Conservation (phyloP, 2,888 invertebrate species). For the Crepidodera aurea region DNA sequence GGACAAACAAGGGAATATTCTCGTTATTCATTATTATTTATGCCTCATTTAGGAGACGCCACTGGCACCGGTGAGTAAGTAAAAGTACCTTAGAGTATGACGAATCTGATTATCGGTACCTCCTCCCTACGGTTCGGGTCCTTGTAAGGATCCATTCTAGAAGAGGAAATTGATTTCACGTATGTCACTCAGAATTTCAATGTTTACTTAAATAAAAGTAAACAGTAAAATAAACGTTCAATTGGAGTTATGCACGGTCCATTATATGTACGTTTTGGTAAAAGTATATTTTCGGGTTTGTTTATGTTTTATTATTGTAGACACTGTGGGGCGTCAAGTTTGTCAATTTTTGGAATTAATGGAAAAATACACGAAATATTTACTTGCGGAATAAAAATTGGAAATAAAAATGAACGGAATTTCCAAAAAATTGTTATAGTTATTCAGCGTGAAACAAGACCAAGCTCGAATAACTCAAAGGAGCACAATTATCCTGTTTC, state of each 20-base stretch:
- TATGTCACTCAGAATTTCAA: slow-evolving; percentile 36
- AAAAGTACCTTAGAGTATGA: slow-evolving; percentile 27
- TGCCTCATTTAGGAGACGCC: background rate
- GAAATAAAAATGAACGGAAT: too few species aligned
- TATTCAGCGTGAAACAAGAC: too few species aligned
- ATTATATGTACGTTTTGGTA: slow-evolving; percentile 5
- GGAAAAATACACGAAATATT: background rate
- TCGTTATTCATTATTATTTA: too few species aligned
- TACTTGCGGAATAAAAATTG: too few species aligned
- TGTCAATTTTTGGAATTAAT: background rate
- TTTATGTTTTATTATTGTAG: background rate
- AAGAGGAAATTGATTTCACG: slow-evolving; percentile 41
- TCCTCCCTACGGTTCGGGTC: slow-evolving; percentile 24
- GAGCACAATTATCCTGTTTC: too few species aligned
- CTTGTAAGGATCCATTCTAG: slow-evolving; percentile 23
- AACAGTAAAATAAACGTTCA: slow-evolving; percentile 27
- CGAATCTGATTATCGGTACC: slow-evolving; percentile 32
- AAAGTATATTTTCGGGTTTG: background rate
- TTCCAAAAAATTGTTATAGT: too few species aligned
- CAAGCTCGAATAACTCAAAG: too few species aligned
- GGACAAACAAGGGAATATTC: too few species aligned
- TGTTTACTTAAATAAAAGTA: slow-evolving; percentile 34
- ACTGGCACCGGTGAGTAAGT: slow-evolving; percentile 21
- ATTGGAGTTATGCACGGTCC: slow-evolving; percentile 1
- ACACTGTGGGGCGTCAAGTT: background rate